Base-by-base conservation (phyloP, 2,797 vertebrate genomes). In the Saxicola maurus region DNA sequence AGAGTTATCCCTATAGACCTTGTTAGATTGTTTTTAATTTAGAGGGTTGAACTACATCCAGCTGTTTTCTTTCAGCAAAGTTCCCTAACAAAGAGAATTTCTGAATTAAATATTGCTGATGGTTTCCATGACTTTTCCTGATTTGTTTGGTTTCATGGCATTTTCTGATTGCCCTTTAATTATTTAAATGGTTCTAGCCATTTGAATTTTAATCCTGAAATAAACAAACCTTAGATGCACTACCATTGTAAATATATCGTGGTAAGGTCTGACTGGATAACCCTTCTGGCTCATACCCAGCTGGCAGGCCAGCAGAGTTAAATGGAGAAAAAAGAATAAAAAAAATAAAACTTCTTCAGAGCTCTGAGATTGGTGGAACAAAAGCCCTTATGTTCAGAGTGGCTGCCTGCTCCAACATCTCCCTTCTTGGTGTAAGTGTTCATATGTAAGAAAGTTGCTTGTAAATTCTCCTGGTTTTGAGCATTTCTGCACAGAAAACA, bases 21-120 rank as follows among this genome's bases (percentile, higher is more conserved):
- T 92, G 95, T 97, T 97, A 96, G 96, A 96, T 97, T 96, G 96
- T 94, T 97, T 97, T 97, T 97, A 95, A 96, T 97, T 97, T 96
- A 96, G 95, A 96, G 83, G 72, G 82, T 95, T 96, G 95, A 97
- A 96, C 95, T 96, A 87, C 95, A 94, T 94, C 96, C 96, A 96
- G 96, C 96, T 97, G 96, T 96, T 97, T 96, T 95, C 95, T 96
- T 96, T 96, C 96, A 97, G 95, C 95, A 92, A 91, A 71, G 84
- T 95, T 96, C 93, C 94, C 80, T 94, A 96, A 96, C 96, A 97
- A 93, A 96, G 95, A 91, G 92, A 93, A 96, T 97, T 97, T 96
- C 95, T 93, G 86, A 96, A 96, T 96, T 97, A 96, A 97, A 96
- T 96, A 95, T 95, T 94, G 86, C 94, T 96, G 94, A 96, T 95